Base-by-base conservation (phyloP, 1,140 invertebrate genomes). In the Drosophila parvula region DNA sequence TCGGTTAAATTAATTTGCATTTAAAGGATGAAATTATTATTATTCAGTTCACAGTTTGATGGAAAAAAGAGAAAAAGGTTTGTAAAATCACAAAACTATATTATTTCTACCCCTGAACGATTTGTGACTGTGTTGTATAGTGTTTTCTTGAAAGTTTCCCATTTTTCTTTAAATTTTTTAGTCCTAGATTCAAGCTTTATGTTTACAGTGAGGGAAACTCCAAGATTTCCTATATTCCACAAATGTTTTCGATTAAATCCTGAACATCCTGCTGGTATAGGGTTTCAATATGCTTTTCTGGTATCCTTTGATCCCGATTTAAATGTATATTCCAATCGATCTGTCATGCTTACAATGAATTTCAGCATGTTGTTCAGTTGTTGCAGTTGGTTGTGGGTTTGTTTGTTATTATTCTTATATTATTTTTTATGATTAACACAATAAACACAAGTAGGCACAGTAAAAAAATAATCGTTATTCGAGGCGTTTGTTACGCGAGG, bases 341-440 rank as follows among this genome's bases (percentile, higher is more conserved):
- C 10, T 59, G 27, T 38, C 58, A 50, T 70, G 71, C 91, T 92
- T 90, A 92, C 91, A 85, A 83, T 40, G 67, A 90, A 81, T 73
- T 92, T 92, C 56, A 85, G 74, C 91, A 92, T 92, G 61, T 70
- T 45, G 27, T 67, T 63, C 34, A 27, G 9, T 50, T 40, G 36
- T 18, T 40, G 0, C 16, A 16, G 8, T 55, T 34, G 30, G 14
- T 50, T 10, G 47, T 50, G 11, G 48, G 0, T 12, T 50, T 50
- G 10, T 50, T 50, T 41, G 5, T 16, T n/a, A 11, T 16, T 47
- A 45, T 36, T 40, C 1, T n/a, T 8, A 32, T 22, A 2, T 2
- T 22, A 22, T 22, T 22, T 22, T 22, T 1, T 22, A 22, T 22
- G 22, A 22, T 22, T 22, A 44, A 53, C 60, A 58, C 45, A 38